These are phyloP conservation scores for Astropecten irregularis DNA, from an alignment of 53 echinoderm and acorn worm genomes.

Conservation along the genomic window DNA sequence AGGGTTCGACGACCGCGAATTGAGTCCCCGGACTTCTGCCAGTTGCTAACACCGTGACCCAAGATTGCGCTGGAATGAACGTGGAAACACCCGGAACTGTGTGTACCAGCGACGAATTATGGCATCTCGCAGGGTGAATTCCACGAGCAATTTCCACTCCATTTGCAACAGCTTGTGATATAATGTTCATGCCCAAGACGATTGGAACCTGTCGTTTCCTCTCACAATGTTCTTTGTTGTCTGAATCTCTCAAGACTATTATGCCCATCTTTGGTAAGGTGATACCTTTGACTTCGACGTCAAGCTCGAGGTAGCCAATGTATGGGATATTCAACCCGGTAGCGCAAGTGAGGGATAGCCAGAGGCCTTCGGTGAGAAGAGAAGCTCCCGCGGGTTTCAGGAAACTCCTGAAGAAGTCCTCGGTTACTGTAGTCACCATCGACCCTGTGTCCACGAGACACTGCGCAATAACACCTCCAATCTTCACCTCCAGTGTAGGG, in stretches of 20 bases:
- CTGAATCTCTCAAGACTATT: background rate
- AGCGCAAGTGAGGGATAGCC: slow-evolving; percentile 3
- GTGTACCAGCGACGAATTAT: background rate
- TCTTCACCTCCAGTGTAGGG: slow-evolving; percentile 5
- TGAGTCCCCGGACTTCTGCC: background rate
- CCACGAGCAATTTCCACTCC: too few relatives aligned
- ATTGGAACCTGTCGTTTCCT: slow-evolving; percentile 11
- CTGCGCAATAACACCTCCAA: background rate
- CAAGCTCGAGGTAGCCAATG: slow-evolving; percentile 4
- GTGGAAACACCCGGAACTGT: background rate
- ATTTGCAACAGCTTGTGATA: too few relatives aligned
- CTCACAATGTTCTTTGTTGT: background rate
- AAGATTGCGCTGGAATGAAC: slow-evolving; percentile 17
- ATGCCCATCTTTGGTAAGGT: background rate
- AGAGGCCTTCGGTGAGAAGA: slow-evolving; percentile 13
- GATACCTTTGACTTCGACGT: background rate
- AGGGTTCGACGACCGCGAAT: background rate
- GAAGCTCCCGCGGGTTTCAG: background rate
- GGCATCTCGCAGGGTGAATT: too few relatives aligned
- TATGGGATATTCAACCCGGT: slow-evolving; percentile 18
- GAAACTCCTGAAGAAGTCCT: slow-evolving; percentile 7
- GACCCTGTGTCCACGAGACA: background rate
- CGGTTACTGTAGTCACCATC: background rate
- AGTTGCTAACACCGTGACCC: background rate
- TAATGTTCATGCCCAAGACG: slow-evolving; percentile 17